phyloP scores from a whole-genome alignment of 2,888 invertebrate genomes.

The Synanthedon tipuliformis region DNA sequence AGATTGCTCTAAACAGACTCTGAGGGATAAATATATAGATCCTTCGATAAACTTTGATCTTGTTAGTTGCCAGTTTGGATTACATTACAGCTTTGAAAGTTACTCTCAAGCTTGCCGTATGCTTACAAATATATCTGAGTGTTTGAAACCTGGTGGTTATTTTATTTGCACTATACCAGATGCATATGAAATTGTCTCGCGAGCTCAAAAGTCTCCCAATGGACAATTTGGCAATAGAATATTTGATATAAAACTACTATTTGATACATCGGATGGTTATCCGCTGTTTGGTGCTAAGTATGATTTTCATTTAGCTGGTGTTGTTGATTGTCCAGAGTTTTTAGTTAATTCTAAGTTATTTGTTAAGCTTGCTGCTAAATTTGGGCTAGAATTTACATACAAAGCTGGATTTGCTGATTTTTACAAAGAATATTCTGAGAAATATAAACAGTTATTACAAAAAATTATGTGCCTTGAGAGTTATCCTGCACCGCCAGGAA shows the following conservation, averaged over 20 bases:
- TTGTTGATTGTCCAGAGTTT: conserved; percentile 99
- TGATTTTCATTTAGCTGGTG: conserved; percentile 94
- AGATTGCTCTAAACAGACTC: conserved; percentile 88
- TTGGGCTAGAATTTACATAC: conserved; percentile 76
- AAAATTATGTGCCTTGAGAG: conserved; percentile 86
- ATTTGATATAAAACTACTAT: conserved; percentile 78
- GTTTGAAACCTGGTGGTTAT: conserved; percentile 88
- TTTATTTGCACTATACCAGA: conserved; percentile 98
- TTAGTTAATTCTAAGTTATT: conserved; percentile 93
- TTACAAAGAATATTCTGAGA: conserved; percentile 72
- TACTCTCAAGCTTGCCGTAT: conserved; percentile 89
- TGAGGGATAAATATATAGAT: conserved; percentile 83
- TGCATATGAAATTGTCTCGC: conserved; percentile 88
- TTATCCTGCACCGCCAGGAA: conserved; percentile 76
- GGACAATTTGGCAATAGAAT: conserved; percentile 83
- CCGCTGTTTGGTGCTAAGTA: conserved; percentile 96
- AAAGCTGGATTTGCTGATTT: conserved; percentile 84
- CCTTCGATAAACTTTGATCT: conserved; percentile 85
- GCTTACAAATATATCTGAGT: conserved; percentile 92
- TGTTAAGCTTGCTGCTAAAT: conserved; percentile 77
- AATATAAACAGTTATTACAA: conserved; percentile 69
- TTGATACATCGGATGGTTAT: conserved; percentile 72
- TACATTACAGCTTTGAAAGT: conserved; percentile 97
- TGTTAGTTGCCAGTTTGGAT: conserved; percentile 97
- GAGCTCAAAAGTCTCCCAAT: conserved; percentile 70